Evolutionary conservation across 2,888 invertebrate species (phyloP).

Genomic region (Hecatera dysodea): DNA sequence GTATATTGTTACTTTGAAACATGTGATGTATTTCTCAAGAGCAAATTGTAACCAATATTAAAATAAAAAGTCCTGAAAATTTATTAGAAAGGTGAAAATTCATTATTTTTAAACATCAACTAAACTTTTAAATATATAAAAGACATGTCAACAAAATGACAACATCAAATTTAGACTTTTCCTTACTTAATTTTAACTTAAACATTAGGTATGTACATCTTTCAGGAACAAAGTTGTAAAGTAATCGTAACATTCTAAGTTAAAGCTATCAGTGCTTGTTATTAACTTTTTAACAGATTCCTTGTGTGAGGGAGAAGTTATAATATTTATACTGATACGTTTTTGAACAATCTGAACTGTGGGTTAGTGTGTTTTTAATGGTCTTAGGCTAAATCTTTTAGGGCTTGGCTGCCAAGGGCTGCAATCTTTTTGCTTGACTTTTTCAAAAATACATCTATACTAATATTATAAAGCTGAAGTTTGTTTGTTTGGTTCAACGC

Average conservation of each 20-base stretch:
- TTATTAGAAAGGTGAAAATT: no score
- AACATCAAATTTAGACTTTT: conserved; percentile 2
- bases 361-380: conserved; percentile 19
- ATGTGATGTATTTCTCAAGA: no score
- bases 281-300: conserved; percentile 43
- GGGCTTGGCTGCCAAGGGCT: neutral
- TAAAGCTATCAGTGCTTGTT: conserved; percentile 46
- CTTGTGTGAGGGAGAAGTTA: conserved; percentile 25
- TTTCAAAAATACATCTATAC: no score
- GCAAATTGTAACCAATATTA: no score
- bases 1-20: no score
- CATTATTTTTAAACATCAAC: neutral
- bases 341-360: conserved; percentile 47
- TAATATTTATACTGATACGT: conserved; percentile 55
- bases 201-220: conserved; percentile 9
- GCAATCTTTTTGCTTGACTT: no score
- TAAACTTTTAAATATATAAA: neutral
- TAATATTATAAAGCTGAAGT: no score
- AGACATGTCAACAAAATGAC: neutral
- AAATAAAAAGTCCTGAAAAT: no score
- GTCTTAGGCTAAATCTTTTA: neutral
- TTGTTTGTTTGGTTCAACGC: no score
- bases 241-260: conserved; percentile 47
- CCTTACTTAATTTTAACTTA: conserved; percentile 25
- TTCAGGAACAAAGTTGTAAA: conserved; percentile 36